Conservation (phyloP, 2,888 invertebrate species). For the Molorchus minor region DNA sequence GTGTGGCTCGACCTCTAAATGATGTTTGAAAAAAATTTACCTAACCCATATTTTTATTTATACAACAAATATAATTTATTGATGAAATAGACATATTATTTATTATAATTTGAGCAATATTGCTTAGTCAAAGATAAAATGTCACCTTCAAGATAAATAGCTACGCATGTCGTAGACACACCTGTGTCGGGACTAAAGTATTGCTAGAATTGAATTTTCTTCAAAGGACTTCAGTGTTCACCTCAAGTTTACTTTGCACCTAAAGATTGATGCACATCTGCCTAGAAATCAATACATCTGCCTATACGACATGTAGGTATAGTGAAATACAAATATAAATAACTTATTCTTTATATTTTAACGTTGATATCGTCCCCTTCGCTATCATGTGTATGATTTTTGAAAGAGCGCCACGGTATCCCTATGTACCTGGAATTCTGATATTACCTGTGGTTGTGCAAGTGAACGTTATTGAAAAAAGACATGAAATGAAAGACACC, state of each 20-base stretch:
- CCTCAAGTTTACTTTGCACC: slow-evolving; percentile 23
- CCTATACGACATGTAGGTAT: slow-evolving; percentile 15
- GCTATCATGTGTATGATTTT: slow-evolving; percentile 10
- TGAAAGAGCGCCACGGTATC: slow-evolving; percentile 2
- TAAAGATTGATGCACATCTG: slow-evolving; percentile 26
- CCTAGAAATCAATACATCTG: slow-evolving; percentile 25
- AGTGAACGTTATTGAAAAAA: slow-evolving; percentile 8
- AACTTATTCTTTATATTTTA: slow-evolving; percentile 17
- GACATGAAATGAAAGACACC: no score
- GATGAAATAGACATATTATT: no score
- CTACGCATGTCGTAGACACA: slow-evolving; percentile 9
- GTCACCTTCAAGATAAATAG: slow-evolving; percentile 15
- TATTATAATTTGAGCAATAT: no score
- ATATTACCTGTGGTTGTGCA: slow-evolving; percentile 21
- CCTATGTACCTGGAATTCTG: slow-evolving; percentile 19
- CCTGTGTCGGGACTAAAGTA: slow-evolving; percentile 10
- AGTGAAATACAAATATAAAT: slow-evolving; percentile 23
- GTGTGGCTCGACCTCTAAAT: no score
- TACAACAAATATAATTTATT: no score
- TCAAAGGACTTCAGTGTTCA: slow-evolving; percentile 22
- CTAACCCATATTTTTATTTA: no score
- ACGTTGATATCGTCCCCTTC: slow-evolving; percentile 19
- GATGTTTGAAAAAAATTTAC: no score
- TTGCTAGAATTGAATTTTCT: slow-evolving; percentile 21
- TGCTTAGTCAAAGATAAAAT: no score